A percentile compares a stretch with the other conserved stretches of the same genome.
Evolutionary conservation across 2,113 vertebrate species (phyloP).

Genomic region (Cryptotis parvus): DNA sequence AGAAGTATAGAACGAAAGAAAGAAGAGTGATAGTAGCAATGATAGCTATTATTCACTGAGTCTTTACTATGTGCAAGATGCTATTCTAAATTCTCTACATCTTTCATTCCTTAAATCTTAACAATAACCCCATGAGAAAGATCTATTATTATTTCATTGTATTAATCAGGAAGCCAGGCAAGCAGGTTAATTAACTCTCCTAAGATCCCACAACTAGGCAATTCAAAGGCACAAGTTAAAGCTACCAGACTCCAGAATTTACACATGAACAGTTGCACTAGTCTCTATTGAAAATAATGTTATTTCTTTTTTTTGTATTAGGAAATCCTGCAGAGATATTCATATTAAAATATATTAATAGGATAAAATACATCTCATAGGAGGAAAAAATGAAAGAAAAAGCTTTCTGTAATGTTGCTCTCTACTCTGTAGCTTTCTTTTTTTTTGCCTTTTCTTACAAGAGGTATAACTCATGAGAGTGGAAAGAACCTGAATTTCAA

Average conservation of each 20-base stretch:
- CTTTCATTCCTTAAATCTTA: constrained; percentile 30
- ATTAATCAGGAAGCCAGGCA: constrained; percentile 47
- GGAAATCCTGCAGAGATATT: constrained; percentile 39
- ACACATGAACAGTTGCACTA: background rate
- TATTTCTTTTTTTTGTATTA: constrained; percentile 29
- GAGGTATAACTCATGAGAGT: background rate
- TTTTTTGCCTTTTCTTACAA: constrained; percentile 14
- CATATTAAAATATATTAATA: constrained; percentile 58
- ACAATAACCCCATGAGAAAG: constrained; percentile 1
- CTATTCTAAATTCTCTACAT: background rate
- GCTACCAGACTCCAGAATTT: constrained; percentile 4
- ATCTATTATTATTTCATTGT: constrained; percentile 43
- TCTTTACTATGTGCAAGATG: constrained; percentile 2
- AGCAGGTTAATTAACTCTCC: constrained; percentile 57
- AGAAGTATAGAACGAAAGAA: constrained; percentile 16
- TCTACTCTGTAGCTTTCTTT: background rate
- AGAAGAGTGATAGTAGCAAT: background rate
- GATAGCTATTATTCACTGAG: background rate
- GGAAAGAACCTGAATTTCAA: constrained; percentile 20
- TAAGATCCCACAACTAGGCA: constrained; percentile 31
- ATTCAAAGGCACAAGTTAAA: constrained; percentile 12
- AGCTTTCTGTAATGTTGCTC: background rate
- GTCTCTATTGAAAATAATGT: constrained; percentile 20
- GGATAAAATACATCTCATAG: background rate
- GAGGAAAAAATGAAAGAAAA: constrained; percentile 39